Percentiles rank a stretch among this genome's conserved stretches.
phyloP scores from a whole-genome alignment of 2,888 invertebrate genomes.

The Alviniconcha strummeri region DNA sequence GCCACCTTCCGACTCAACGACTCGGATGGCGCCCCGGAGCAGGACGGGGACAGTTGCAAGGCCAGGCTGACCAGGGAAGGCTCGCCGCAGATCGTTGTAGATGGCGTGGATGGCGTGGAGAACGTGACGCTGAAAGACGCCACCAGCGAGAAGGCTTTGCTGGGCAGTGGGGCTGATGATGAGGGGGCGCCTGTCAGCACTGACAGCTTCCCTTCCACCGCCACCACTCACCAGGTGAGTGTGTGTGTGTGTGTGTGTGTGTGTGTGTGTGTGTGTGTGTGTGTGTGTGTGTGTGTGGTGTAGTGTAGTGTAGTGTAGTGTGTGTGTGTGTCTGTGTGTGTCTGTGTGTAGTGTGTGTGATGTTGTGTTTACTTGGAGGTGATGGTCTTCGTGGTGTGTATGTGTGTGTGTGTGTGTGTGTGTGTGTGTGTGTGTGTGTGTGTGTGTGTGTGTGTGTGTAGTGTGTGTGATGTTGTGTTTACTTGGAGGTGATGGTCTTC shows the following conservation, averaged over 20 bases:
- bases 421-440: neutral
- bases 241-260: neutral
- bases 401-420: neutral
- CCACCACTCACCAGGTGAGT: conserved; percentile 10
- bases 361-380: neutral
- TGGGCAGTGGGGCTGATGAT: neutral
- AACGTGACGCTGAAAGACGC: conserved; percentile 25
- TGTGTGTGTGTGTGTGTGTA: neutral
- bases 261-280: neutral
- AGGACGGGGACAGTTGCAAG: neutral
- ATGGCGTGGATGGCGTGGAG: conserved; percentile 14
- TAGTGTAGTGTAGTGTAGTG: neutral
- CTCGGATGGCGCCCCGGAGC: neutral
- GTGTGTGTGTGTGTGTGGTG: conserved; percentile 4
- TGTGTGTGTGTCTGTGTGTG: neutral
- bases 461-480: neutral
- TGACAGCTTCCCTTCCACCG: neutral
- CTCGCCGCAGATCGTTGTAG: conserved; percentile 21
- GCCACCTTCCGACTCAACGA: conserved; percentile 8
- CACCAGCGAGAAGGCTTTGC: conserved; percentile 29
- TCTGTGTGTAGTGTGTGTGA: neutral
- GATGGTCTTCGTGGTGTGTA: neutral
- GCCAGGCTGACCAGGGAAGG: neutral
- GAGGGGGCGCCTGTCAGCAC: neutral
- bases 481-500: neutral